These are phyloP conservation scores for Palythoa grandis DNA, from an alignment of 92 coral and sea anemone species.

Conservation along the genomic window DNA sequence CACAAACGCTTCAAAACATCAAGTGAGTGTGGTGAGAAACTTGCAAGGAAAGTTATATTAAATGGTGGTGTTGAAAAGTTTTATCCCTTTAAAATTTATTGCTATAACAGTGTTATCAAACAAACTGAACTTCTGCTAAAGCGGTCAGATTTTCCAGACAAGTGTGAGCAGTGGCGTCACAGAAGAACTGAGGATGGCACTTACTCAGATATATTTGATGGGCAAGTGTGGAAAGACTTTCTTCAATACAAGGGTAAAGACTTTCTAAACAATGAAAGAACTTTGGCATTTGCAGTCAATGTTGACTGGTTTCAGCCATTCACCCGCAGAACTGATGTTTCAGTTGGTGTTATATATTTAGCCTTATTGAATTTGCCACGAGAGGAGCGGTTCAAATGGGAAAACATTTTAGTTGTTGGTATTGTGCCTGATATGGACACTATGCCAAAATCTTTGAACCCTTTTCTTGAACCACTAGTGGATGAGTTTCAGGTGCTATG, in stretches of 20 bases:
- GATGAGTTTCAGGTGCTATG: conserved; percentile 5
- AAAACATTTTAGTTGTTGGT: not conserved
- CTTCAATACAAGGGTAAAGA: not conserved
- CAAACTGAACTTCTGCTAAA: conserved; percentile 16
- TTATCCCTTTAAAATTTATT: conserved; percentile 24
- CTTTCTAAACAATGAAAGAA: not conserved
- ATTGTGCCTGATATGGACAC: conserved; percentile 8
- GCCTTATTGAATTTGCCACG: conserved; percentile 2
- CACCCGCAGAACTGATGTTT: not conserved
- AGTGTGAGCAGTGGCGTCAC: conserved; percentile 11
- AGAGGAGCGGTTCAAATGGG: conserved; percentile 17
- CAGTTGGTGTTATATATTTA: not conserved
- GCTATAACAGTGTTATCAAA: conserved; percentile 16
- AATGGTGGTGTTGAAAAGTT: not conserved
- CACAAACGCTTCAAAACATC: conserved; percentile 36
- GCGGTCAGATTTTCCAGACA: conserved; percentile 29
- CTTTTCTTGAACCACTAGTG: not conserved
- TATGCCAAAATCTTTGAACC: not conserved
- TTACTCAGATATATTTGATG: not conserved
- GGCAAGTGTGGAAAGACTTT: conserved; percentile 17
- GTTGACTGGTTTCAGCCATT: conserved; percentile 29
- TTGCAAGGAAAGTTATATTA: conserved; percentile 23
- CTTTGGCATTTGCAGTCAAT: conserved; percentile 1
- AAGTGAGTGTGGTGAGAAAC: not conserved
- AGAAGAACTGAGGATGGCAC: not conserved